Evolutionary conservation across 2,113 vertebrate genomes (phyloP).

Genomic region (Pardalotus punctatus): DNA sequence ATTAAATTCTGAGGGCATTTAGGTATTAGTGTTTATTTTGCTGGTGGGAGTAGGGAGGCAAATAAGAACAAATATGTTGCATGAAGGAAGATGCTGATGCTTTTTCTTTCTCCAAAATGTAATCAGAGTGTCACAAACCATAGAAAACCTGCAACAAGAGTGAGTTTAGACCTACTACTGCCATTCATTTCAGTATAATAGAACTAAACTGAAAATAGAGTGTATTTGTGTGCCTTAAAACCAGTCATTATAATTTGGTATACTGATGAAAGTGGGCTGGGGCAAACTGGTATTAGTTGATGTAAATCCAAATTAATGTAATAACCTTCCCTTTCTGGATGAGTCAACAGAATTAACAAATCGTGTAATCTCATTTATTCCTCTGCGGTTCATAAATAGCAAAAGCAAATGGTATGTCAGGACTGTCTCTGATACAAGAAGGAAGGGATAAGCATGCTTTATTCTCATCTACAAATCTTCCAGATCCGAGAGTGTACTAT

Average conservation of each 20-base stretch:
- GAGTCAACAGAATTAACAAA: constrained; percentile 63
- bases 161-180: not conserved
- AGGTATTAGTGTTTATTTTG: not conserved
- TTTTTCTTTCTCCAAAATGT: not conserved
- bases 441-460: not conserved
- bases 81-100: not conserved
- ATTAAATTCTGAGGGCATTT: not conserved
- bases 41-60: not conserved
- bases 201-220: constrained; percentile 5
- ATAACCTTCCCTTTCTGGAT: constrained; percentile 42
- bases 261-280: not conserved
- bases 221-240: not conserved
- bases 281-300: constrained; percentile 2
- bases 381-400: not conserved
- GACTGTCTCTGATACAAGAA: not conserved
- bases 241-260: not conserved
- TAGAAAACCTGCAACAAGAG: not conserved
- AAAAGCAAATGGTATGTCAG: not conserved
- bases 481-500: not conserved
- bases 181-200: constrained; percentile 4
- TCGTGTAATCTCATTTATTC: constrained; percentile 54
- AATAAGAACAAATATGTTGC: not conserved
- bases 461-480: not conserved
- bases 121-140: not conserved
- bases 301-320: constrained; percentile 53